Conservation (phyloP, 2,113 vertebrate genomes). For the Holacanthus passer region DNA sequence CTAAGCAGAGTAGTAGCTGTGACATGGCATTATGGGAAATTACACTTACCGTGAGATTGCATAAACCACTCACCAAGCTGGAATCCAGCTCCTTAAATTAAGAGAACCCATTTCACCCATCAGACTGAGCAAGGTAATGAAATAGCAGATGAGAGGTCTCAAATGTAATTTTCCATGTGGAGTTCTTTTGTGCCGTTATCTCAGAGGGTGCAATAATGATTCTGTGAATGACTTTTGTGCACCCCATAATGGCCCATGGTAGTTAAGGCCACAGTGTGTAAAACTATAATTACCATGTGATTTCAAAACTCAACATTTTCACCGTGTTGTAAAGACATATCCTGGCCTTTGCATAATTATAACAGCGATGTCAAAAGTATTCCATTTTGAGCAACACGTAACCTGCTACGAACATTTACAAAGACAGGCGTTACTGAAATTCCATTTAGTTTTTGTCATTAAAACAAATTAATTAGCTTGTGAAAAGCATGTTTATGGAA, state of each 20-base stretch:
- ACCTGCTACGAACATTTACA: slow-evolving; percentile 73
- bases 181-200: slow-evolving; percentile 87
- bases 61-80: slow-evolving; percentile 85
- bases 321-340: slow-evolving; percentile 76
- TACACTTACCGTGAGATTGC: slow-evolving; percentile 86
- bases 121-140: slow-evolving; percentile 85
- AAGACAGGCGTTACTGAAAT: slow-evolving; percentile 71
- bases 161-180: slow-evolving; percentile 88
- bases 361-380: slow-evolving; percentile 78
- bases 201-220: slow-evolving; percentile 87
- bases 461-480: slow-evolving; percentile 76
- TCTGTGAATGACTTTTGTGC: slow-evolving; percentile 86
- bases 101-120: slow-evolving; percentile 86
- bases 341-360: slow-evolving; percentile 78
- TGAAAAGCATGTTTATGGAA: slow-evolving; percentile 65
- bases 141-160: slow-evolving; percentile 86
- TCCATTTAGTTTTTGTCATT: slow-evolving; percentile 68
- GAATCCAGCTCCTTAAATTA: slow-evolving; percentile 88
- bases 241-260: slow-evolving; percentile 84
- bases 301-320: slow-evolving; percentile 84
- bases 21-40: slow-evolving; percentile 85
- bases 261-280: slow-evolving; percentile 83
- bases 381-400: slow-evolving; percentile 64
- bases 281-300: slow-evolving; percentile 86
- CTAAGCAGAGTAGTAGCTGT: slow-evolving; percentile 83